phyloP scores from a whole-genome alignment of 2,797 vertebrate genomes.

The Centropyge bicolor region DNA sequence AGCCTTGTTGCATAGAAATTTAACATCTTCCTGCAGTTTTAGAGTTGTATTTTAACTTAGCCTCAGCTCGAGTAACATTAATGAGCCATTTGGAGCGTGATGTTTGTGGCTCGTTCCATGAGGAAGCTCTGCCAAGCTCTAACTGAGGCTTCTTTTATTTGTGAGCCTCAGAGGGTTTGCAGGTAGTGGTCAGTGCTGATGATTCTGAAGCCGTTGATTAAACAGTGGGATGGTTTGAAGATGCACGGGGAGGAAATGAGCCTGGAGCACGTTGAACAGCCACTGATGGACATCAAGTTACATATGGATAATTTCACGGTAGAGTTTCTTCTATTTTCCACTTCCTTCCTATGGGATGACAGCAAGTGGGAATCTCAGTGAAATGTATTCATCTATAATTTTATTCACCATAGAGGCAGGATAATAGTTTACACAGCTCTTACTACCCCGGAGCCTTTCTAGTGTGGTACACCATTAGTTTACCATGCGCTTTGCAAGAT shows the following conservation, averaged over 20 bases:
- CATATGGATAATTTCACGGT: slow-evolving; percentile 29
- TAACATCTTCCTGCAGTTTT: slow-evolving; percentile 31
- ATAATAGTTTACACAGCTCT: slow-evolving; percentile 47
- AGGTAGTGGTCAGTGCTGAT: slow-evolving; percentile 33
- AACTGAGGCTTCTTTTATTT: slow-evolving; percentile 41
- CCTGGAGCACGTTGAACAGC: not conserved
- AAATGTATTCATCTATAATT: slow-evolving; percentile 52
- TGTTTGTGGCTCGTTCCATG: slow-evolving; percentile 39
- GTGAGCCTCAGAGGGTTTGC: slow-evolving; percentile 43
- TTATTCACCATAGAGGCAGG: slow-evolving; percentile 31
- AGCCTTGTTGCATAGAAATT: slow-evolving; percentile 26
- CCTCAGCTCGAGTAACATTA: slow-evolving; percentile 39
- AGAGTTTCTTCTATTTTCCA: slow-evolving; percentile 12
- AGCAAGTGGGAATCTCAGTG: slow-evolving; percentile 29
- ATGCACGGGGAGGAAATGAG: slow-evolving; percentile 28
- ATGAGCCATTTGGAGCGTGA: slow-evolving; percentile 45
- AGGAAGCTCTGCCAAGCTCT: slow-evolving; percentile 36
- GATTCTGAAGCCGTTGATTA: slow-evolving; percentile 31
- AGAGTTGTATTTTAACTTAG: slow-evolving; percentile 32
- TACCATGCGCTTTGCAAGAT: slow-evolving; percentile 52
- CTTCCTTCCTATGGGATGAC: slow-evolving; percentile 10
- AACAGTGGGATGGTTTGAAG: slow-evolving; percentile 16
- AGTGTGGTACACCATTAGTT: slow-evolving; percentile 44
- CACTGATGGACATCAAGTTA: slow-evolving; percentile 26
- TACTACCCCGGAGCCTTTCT: slow-evolving; percentile 47